Base-by-base conservation (phyloP, 2,888 invertebrate genomes). In the Coleophora deauratella region DNA sequence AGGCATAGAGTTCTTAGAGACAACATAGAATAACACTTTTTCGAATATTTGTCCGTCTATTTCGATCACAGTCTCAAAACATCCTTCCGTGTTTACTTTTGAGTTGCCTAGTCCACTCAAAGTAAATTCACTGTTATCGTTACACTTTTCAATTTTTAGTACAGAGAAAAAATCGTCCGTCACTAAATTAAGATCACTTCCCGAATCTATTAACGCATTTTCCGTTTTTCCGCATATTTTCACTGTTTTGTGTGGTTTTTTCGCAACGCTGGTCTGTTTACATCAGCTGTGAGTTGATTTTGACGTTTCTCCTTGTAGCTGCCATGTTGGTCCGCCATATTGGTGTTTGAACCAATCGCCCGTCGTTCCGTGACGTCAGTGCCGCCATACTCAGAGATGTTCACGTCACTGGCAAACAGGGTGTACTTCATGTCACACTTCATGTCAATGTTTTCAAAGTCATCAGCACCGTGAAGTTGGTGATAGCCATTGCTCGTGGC, bases 1-100 rank as follows among this genome's bases (percentile, higher is more conserved):
- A 7, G 45, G 49, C 27, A 51, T 40, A 41, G 3, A n/a, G 13
- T 49, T 33, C 35, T 33, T 41, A 30, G 38, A 30, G 3, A 45
- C 31, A 12, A 45, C 33, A 28, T 45, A 35, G 15, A 42, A 45
- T 12, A 30, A 14, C 8, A 37, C 27, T 33, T 28, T 10, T 2
- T n/a, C 1, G 27, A 35, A 40, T n/a, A 4, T 21, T 3, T 21
- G 6, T 3, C 21, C 21, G 6, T 21, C 21, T 3, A 21, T 21
- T 6, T 21, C 0, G 41, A 41, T 11, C 27, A 1, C 11, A 10
- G 27, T 1, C 2, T 9, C 9, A 12, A 27, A 32, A 2, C 12
- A 28, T 21, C 42, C 44, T 2, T 30, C 6, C 9, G 43, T 33
- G 4, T 11, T 13, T n/a, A 40, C 37, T 21, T 33, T 14, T 0